A percentile compares a stretch with the other conserved stretches of the same genome.
phyloP scores from a whole-genome alignment of 2,113 vertebrate species.

The Cariama cristata region DNA sequence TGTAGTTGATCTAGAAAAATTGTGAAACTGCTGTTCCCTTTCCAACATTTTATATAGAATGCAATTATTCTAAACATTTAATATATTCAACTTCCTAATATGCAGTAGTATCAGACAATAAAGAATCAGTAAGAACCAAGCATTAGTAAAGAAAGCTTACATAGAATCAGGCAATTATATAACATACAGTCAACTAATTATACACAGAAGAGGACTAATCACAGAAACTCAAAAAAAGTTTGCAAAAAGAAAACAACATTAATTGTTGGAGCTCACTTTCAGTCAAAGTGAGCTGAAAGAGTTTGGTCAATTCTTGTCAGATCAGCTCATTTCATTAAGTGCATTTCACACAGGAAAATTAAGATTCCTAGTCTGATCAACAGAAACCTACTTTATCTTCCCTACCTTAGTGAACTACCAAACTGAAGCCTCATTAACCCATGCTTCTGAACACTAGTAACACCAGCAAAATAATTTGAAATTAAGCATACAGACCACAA shows the following conservation, averaged over 20 bases:
- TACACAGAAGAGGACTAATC: background rate
- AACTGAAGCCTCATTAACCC: background rate
- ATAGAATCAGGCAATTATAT: background rate
- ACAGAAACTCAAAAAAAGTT: background rate
- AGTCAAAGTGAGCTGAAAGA: background rate
- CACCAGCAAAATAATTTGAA: background rate
- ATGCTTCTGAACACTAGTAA: background rate
- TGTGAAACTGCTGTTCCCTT: slow-evolving; percentile 30
- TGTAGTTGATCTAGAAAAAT: slow-evolving; percentile 9
- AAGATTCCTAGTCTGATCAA: background rate
- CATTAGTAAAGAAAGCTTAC: background rate
- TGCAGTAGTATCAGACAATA: background rate
- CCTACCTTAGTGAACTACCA: background rate
- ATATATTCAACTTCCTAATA: background rate
- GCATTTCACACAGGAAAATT: background rate
- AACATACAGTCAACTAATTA: background rate
- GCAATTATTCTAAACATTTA: background rate
- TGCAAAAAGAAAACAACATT: background rate
- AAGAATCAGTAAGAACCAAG: background rate
- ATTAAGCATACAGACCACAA: background rate
- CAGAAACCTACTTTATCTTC: background rate
- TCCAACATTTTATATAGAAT: background rate
- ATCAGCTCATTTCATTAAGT: background rate
- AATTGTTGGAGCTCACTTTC: background rate
- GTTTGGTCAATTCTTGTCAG: background rate